A percentile compares a stretch with the other conserved stretches of the same genome.
Conservation (phyloP, 2,797 vertebrate genomes). For the Sebastes iracundus region DNA sequence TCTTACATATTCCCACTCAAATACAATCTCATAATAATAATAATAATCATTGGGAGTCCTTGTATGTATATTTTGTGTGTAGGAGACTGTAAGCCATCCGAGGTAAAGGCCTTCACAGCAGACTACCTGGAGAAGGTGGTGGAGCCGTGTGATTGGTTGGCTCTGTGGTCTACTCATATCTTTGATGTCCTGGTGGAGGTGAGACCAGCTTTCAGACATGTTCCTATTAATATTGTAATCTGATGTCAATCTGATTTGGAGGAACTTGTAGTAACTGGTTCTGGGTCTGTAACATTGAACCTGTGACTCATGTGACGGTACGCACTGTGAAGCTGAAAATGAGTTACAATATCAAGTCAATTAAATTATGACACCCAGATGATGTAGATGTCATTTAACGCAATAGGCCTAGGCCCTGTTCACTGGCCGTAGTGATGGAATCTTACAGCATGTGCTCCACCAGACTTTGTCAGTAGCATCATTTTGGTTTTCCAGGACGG, state of each 20-base stretch:
- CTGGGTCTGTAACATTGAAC: not conserved
- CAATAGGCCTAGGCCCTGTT: not conserved
- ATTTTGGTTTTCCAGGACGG: not conserved
- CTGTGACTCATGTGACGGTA: not conserved
- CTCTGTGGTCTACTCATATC: conserved; percentile 89
- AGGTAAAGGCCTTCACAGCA: conserved; percentile 89
- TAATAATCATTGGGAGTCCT: not conserved
- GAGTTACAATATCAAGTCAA: not conserved
- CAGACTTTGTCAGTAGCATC: not conserved
- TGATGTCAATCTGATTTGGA: not conserved
- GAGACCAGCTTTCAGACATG: conserved; percentile 26
- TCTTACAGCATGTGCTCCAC: not conserved
- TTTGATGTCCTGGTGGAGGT: conserved; percentile 94
- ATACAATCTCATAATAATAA: not conserved
- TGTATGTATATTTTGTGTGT: not conserved
- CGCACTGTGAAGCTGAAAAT: not conserved
- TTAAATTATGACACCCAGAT: not conserved
- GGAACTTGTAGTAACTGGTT: not conserved
- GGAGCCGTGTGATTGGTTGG: conserved; percentile 91
- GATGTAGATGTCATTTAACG: not conserved
- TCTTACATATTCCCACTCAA: not conserved
- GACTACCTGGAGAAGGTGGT: conserved; percentile 94
- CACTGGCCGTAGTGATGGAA: not conserved
- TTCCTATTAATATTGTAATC: not conserved
- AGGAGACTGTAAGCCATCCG: conserved; percentile 97